These are phyloP conservation scores for Myotis vivesi DNA, from an alignment of 2,797 vertebrate genomes.

Conservation along the genomic window DNA sequence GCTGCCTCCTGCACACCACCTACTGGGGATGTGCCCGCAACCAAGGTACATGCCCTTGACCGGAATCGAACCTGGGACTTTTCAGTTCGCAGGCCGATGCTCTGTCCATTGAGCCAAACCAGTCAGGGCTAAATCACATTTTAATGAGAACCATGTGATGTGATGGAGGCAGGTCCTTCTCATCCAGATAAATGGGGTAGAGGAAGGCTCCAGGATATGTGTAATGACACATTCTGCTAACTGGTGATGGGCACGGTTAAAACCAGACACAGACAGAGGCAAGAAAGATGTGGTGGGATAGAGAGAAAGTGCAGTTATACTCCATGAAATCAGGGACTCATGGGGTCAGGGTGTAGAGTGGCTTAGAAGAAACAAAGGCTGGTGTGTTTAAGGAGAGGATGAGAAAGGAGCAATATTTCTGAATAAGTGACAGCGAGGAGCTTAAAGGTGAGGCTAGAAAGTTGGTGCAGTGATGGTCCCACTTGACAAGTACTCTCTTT, in stretches of 20 bases:
- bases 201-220: background rate
- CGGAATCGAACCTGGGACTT: too few relatives aligned
- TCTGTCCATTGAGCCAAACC: too few relatives aligned
- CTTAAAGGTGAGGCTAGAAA: background rate
- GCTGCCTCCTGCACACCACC: too few relatives aligned
- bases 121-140: background rate
- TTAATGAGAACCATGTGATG: background rate
- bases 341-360: background rate
- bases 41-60: too few relatives aligned
- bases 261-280: background rate
- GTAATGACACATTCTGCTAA: too few relatives aligned
- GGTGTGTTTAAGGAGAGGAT: background rate
- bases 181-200: background rate
- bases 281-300: background rate
- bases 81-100: too few relatives aligned
- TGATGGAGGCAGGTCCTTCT: background rate
- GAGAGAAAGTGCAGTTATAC: background rate
- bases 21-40: too few relatives aligned
- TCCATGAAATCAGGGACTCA: accelerated
- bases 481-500: background rate
- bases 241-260: background rate
- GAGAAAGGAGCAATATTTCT: background rate
- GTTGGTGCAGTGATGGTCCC: background rate
- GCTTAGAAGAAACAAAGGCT: background rate
- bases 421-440: background rate